phyloP scores from a whole-genome alignment of 2,797 vertebrate genomes.

The Syndactyla subalaris region DNA sequence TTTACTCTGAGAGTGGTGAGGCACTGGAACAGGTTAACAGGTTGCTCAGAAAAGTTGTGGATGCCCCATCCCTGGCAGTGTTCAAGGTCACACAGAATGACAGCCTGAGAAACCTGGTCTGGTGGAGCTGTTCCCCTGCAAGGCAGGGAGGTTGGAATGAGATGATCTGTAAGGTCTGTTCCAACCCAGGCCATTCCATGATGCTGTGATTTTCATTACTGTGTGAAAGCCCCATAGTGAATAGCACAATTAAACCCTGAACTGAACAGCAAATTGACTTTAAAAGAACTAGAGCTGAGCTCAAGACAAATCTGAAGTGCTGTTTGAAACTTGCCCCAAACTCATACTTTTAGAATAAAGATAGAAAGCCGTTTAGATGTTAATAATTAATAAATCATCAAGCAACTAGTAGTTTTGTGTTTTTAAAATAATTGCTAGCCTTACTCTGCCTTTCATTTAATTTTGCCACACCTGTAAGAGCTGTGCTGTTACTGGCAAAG shows the following conservation, averaged over 20 bases:
- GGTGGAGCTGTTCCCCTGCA: not conserved
- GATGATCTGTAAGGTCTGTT: not conserved
- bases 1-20: not conserved
- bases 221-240: not conserved
- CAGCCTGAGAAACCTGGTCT: not conserved
- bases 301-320: not conserved
- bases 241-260: not conserved
- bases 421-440: not conserved
- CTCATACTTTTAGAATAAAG: not conserved
- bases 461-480: conserved; percentile 5
- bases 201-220: not conserved
- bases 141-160: not conserved
- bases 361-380: not conserved
- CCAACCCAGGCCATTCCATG: not conserved
- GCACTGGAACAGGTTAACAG: not conserved
- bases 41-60: not conserved
- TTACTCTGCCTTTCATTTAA: not conserved
- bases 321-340: not conserved
- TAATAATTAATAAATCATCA: not conserved
- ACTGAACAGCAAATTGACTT: not conserved
- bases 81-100: not conserved
- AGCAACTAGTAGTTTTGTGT: not conserved
- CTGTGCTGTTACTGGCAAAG: not conserved
- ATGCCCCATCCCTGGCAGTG: not conserved
- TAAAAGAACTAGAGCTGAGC: not conserved